A percentile compares a stretch with the other conserved stretches of the same genome.
Evolutionary conservation across 2,113 vertebrate species (phyloP).

Genomic region (Ammospiza caudacuta): DNA sequence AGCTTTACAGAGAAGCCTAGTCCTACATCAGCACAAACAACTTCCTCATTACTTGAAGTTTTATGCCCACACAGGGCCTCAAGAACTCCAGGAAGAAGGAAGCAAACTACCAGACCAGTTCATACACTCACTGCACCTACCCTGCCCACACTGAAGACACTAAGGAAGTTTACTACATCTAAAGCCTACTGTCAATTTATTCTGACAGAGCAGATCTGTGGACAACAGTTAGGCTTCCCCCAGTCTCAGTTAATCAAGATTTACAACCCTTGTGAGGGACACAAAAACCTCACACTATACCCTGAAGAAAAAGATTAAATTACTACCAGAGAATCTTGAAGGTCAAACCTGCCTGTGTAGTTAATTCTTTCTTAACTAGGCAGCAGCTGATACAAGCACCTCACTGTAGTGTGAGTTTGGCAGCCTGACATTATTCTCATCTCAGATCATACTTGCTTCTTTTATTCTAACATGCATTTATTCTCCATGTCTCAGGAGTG

Average conservation of each 20-base stretch:
- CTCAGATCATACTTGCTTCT: background rate
- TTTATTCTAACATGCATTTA: background rate
- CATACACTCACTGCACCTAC: background rate
- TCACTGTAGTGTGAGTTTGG: accelerated
- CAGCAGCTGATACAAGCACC: background rate
- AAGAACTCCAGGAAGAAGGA: background rate
- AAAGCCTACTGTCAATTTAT: background rate
- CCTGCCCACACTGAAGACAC: background rate
- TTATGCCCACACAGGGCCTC: background rate
- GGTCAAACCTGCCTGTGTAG: background rate
- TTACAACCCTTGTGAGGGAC: background rate
- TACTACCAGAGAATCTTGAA: background rate
- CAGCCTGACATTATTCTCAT: background rate
- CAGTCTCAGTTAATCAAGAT: background rate
- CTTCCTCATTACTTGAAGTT: background rate
- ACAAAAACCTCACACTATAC: background rate
- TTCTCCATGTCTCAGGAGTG: background rate
- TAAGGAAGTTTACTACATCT: background rate
- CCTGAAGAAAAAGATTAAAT: background rate
- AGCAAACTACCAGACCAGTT: background rate
- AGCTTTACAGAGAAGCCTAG: background rate
- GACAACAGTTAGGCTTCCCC: background rate
- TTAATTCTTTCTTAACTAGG: background rate
- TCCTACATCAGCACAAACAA: background rate
- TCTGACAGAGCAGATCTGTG: background rate